A percentile compares a stretch with the other conserved stretches of the same genome.
Conservation (phyloP, 2,113 vertebrate species). For the Xiphophorus hellerii region DNA sequence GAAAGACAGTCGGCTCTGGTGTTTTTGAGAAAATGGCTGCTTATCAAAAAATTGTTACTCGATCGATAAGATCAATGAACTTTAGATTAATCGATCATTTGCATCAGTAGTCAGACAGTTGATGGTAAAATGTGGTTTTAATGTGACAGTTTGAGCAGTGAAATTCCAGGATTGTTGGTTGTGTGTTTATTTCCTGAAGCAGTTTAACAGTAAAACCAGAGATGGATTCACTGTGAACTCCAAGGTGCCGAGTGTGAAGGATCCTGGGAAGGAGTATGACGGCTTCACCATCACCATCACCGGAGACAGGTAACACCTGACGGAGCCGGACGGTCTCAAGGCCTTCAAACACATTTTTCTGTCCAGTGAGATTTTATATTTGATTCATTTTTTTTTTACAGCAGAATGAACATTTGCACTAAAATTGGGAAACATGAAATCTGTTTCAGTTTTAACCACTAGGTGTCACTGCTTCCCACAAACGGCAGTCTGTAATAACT, state of each 20-base stretch:
- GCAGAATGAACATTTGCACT: too few relatives aligned
- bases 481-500: too few relatives aligned
- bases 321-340: neutral
- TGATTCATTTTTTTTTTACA: too few relatives aligned
- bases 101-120: too few relatives aligned
- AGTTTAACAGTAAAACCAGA: slow-evolving; percentile 99
- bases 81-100: too few relatives aligned
- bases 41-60: too few relatives aligned
- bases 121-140: neutral
- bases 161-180: slow-evolving; percentile 23
- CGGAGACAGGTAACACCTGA: slow-evolving; percentile 87
- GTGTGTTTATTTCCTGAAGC: slow-evolving; percentile 82
- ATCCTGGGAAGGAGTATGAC: slow-evolving; percentile 92
- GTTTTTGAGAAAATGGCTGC: too few relatives aligned
- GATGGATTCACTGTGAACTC: slow-evolving; percentile 98
- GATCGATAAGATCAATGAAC: too few relatives aligned
- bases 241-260: slow-evolving; percentile 94
- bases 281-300: slow-evolving; percentile 98
- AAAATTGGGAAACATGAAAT: too few relatives aligned
- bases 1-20: too few relatives aligned
- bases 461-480: too few relatives aligned
- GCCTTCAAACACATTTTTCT: neutral
- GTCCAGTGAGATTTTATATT: neutral
- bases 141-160: neutral
- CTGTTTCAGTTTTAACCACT: too few relatives aligned